A percentile compares a stretch with the other conserved stretches of the same genome.
Evolutionary conservation across 2,797 vertebrate species (phyloP).

Genomic region (Linurgus olivaceus): DNA sequence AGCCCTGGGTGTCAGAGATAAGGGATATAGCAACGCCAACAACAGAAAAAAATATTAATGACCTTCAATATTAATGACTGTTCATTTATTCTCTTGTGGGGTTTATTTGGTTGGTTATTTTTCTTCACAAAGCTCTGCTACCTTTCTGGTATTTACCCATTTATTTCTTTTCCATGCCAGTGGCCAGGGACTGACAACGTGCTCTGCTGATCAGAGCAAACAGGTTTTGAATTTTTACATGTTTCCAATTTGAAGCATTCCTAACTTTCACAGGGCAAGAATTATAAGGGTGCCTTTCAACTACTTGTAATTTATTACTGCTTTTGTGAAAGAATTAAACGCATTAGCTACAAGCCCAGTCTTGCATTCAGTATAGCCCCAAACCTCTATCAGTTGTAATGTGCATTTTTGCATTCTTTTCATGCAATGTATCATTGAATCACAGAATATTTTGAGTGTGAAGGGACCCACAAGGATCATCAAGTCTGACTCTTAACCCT

Average conservation of each 20-base stretch:
- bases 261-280: neutral
- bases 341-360: neutral
- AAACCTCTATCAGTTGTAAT: neutral
- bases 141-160: neutral
- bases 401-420: neutral
- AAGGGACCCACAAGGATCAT: neutral
- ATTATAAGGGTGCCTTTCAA: neutral
- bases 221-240: neutral
- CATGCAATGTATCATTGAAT: neutral
- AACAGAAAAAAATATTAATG: neutral
- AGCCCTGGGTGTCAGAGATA: neutral
- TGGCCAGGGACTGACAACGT: neutral
- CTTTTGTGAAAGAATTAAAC: neutral
- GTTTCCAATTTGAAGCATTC: conserved; percentile 13
- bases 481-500: neutral
- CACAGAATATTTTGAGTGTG: neutral
- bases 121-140: neutral
- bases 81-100: neutral
- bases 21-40: neutral
- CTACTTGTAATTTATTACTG: conserved; percentile 13
- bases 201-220: neutral
- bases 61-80: neutral
- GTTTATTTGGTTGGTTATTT: neutral
- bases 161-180: neutral
- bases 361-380: neutral